phyloP scores from a whole-genome alignment of 2,888 invertebrate species.

The Polyommatus iphigenia region DNA sequence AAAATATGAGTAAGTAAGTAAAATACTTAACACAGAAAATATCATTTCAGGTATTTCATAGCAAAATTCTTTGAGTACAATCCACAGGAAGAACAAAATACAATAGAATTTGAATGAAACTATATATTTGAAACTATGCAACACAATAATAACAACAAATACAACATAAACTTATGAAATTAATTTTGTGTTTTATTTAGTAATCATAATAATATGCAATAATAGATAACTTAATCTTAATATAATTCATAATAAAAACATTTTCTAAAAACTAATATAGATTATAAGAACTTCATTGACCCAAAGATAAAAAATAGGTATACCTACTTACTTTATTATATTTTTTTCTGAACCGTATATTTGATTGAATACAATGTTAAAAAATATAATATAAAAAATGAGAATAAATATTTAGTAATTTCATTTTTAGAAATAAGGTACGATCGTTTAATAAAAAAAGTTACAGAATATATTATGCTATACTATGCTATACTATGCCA shows the following conservation, averaged over 20 bases:
- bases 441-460: neutral
- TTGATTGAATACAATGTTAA: too few relatives aligned
- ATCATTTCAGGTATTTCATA: slow-evolving; percentile 66
- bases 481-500: too few relatives aligned
- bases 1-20: too few relatives aligned
- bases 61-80: slow-evolving; percentile 71
- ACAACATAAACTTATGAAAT: neutral
- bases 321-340: too few relatives aligned
- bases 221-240: neutral
- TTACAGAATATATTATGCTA: too few relatives aligned
- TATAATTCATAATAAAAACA: neutral
- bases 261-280: neutral
- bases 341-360: too few relatives aligned
- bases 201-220: neutral
- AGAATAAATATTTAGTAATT: too few relatives aligned
- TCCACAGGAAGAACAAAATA: slow-evolving; percentile 49
- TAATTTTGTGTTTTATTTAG: neutral
- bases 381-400: neutral
- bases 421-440: neutral
- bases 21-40: neutral
- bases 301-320: too few relatives aligned
- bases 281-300: neutral
- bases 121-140: neutral
- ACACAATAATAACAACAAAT: neutral
- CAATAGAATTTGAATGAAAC: slow-evolving; percentile 40